Evolutionary conservation across 1,140 invertebrate species (phyloP).

Genomic region (Spodoptera frugiperda): DNA sequence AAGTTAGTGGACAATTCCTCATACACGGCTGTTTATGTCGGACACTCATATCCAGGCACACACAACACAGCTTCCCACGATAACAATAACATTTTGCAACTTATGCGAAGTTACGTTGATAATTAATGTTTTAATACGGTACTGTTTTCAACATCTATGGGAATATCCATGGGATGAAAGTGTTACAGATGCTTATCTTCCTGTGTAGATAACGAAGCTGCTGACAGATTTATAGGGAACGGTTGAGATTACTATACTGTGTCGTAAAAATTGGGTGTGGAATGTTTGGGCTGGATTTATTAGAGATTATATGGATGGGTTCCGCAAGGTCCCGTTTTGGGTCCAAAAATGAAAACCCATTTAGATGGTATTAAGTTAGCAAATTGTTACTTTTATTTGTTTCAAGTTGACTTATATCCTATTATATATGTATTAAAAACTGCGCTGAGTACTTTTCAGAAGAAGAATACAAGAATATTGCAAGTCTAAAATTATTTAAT

Average conservation of each 20-base stretch:
- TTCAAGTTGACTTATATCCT: too few relatives aligned
- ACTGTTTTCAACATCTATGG: slow-evolving; percentile 19
- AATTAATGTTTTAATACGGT: slow-evolving; percentile 26
- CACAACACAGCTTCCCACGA: not conserved
- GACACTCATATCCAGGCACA: not conserved
- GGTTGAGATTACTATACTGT: not conserved
- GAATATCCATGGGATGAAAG: slow-evolving; percentile 29
- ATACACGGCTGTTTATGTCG: not conserved
- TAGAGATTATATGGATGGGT: too few relatives aligned
- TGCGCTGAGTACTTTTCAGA: too few relatives aligned
- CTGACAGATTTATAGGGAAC: not conserved
- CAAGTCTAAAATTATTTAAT: too few relatives aligned
- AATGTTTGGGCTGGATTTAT: not conserved
- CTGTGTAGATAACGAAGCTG: slow-evolving; percentile 17
- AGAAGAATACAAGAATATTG: too few relatives aligned
- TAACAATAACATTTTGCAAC: slow-evolving; percentile 11
- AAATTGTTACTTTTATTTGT: not conserved
- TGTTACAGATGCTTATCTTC: slow-evolving; percentile 23
- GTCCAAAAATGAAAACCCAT: not conserved
- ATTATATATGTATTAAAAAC: too few relatives aligned
- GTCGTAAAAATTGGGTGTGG: not conserved
- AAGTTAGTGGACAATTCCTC: too few relatives aligned
- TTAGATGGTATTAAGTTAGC: not conserved
- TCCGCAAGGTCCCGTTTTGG: too few relatives aligned
- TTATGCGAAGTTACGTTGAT: not conserved